A percentile compares a stretch with the other conserved stretches of the same genome.
phyloP scores from a whole-genome alignment of 2,888 invertebrate species.

The Tinea semifulvella region DNA sequence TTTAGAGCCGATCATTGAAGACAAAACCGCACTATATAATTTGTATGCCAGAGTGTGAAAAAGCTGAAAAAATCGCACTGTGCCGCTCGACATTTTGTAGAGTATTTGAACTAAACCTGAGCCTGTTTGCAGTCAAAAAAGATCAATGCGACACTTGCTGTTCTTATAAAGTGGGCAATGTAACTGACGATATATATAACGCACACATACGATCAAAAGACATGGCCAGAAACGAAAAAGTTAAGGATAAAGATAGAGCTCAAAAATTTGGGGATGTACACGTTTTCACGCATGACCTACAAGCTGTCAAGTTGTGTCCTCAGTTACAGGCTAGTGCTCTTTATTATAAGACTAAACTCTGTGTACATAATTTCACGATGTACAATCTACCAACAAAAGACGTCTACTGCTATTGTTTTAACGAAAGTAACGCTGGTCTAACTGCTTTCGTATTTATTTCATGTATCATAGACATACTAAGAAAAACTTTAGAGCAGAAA shows the following conservation, averaged over 20 bases:
- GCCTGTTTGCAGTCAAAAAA: constrained; percentile 23
- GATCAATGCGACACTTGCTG: constrained; percentile 23
- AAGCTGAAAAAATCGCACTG: constrained; percentile 16
- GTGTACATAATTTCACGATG: constrained; percentile 22
- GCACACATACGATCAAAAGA: constrained; percentile 21
- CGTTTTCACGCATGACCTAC: constrained; percentile 22
- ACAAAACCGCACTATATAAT: constrained; percentile 18
- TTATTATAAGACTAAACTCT: constrained; percentile 23
- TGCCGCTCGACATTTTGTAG: constrained; percentile 20
- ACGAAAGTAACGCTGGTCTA: constrained; percentile 16
- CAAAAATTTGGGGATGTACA: constrained; percentile 17
- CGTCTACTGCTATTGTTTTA: constrained; percentile 21
- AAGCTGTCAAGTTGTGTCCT: constrained; percentile 23
- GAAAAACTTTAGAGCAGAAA: constrained; percentile 13
- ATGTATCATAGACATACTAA: constrained; percentile 15
- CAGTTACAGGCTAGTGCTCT: constrained; percentile 20
- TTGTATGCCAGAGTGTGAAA: constrained; percentile 20
- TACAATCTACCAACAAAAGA: constrained; percentile 21
- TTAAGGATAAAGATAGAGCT: constrained; percentile 21
- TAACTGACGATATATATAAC: constrained; percentile 21
- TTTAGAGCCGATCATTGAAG: constrained; percentile 20
- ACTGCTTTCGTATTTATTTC: constrained; percentile 18
- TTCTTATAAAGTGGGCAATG: constrained; percentile 22
- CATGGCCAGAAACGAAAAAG: constrained; percentile 22
- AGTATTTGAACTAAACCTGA: constrained; percentile 21